Percentiles rank a stretch among this genome's conserved stretches.
Conservation (phyloP, 53 echinoderm and acorn worm genomes). For the Apostichopus leukothele region DNA sequence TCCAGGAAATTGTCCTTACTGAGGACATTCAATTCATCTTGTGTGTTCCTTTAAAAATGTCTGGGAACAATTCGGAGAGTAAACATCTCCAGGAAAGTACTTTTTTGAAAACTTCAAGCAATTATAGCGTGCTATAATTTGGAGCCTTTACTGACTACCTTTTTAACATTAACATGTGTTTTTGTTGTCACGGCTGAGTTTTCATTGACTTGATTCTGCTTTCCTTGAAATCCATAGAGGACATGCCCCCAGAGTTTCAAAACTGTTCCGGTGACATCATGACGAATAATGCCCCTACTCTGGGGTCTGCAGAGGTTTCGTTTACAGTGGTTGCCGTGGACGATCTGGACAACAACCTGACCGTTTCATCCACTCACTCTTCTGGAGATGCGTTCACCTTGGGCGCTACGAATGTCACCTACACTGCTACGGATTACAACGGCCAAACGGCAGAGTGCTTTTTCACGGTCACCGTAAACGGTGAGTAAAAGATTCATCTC, state of each 20-base stretch:
- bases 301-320: conserved; percentile 44
- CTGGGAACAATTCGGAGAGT: no score
- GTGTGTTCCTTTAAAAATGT: no score
- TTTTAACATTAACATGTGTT: no score
- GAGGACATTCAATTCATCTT: no score
- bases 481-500: conserved; percentile 14
- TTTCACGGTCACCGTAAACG: conserved; percentile 61
- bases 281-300: neutral
- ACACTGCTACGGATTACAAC: conserved; percentile 54
- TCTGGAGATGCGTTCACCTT: conserved; percentile 49
- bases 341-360: conserved; percentile 14
- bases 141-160: no score
- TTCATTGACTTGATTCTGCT: neutral
- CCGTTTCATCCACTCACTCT: conserved; percentile 22
- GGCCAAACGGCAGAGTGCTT: conserved; percentile 53
- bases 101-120: no score
- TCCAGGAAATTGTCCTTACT: no score
- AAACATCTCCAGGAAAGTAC: no score
- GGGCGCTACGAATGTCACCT: conserved; percentile 50
- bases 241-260: conserved; percentile 57
- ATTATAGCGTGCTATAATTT: no score
- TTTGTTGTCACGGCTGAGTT: neutral
- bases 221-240: conserved; percentile 44
- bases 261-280: conserved; percentile 50
- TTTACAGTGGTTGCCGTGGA: conserved; percentile 41